Evolutionary conservation across 2,797 vertebrate species (phyloP), one percentile per base, ranked within the genome.

Genomic region (Brachymystax lenok): DNA sequence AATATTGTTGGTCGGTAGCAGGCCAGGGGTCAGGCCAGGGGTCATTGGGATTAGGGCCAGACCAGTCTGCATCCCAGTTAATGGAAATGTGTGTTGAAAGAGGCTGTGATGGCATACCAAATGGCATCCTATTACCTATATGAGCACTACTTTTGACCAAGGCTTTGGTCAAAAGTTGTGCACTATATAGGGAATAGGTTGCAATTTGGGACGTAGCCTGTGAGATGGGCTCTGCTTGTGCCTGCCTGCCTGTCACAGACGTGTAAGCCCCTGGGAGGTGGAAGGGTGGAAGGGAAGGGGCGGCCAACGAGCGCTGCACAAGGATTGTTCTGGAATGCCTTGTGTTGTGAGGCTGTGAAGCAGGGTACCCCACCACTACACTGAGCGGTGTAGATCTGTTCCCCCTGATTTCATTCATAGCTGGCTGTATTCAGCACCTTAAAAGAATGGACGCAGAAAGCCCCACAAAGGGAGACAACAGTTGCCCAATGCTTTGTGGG

Each of bases 1-100:
- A 94, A 94, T 94, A 92, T 88, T 91, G 52, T 46, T 92, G 94
- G 93, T 93, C 93, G 93, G 91, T 92, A 90, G 86, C 93, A 93
- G 82, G 40, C 40, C 40, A 46, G 8, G 40, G 40, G 40, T 46
- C 93, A 93, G 82, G 40, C 40, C 40, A 46, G 8, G 40, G 40
- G 40, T 46, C 40, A 87, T 84, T 84, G 76, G 92, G 92, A 93
- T 93, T 88, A 88, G 88, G 77, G 61, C 80, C 84, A 73, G 83
- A 85, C 68, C 35, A 85, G 85, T 80, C 86, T 35, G 24, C 81
- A 80, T 89, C 21, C 46, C 46, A 92, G 92, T 92, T 46, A 13
- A 46, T 46, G 40, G 40, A 46, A 46, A 46, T 46, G 10, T 46
- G 40, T 46, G 40, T 46, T 92, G 90, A 8, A 61, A 24, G 59